A percentile compares a stretch with the other conserved stretches of the same genome.
Evolutionary conservation across 2,888 invertebrate species (phyloP).

Genomic region (Rhyacophila evoluta): DNA sequence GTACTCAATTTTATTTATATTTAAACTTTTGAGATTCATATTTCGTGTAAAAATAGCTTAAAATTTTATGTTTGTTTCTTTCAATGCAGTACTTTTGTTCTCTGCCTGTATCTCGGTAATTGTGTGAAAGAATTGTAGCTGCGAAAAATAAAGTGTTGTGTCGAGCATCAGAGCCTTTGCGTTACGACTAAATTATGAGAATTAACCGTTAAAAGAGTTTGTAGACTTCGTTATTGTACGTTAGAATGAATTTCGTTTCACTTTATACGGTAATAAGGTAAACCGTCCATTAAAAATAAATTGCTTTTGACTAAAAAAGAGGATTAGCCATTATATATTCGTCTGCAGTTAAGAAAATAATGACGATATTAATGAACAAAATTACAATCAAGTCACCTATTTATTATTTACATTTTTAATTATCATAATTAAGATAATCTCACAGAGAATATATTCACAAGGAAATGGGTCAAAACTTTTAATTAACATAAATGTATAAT

Average conservation of each 20-base stretch:
- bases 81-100: background rate
- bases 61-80: background rate
- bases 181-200: background rate
- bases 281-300: background rate
- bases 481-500: too few relatives aligned
- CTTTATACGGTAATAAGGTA: background rate
- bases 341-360: too few relatives aligned
- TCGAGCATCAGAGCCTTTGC: background rate
- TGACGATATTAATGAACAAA: too few relatives aligned
- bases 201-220: slow-evolving; percentile 10
- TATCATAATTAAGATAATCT: too few relatives aligned
- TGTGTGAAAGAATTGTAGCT: background rate
- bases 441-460: too few relatives aligned
- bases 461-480: too few relatives aligned
- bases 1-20: too few relatives aligned
- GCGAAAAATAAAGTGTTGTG: background rate
- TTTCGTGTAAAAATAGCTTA: too few relatives aligned
- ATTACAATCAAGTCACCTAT: too few relatives aligned
- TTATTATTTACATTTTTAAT: too few relatives aligned
- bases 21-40: too few relatives aligned
- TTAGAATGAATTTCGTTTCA: background rate
- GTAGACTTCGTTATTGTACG: background rate
- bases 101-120: background rate
- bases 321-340: too few relatives aligned
- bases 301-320: background rate